Percentiles rank a stretch among this genome's conserved stretches.
phyloP scores from a whole-genome alignment of 2,113 vertebrate species.

The Ammodytes dubius region DNA sequence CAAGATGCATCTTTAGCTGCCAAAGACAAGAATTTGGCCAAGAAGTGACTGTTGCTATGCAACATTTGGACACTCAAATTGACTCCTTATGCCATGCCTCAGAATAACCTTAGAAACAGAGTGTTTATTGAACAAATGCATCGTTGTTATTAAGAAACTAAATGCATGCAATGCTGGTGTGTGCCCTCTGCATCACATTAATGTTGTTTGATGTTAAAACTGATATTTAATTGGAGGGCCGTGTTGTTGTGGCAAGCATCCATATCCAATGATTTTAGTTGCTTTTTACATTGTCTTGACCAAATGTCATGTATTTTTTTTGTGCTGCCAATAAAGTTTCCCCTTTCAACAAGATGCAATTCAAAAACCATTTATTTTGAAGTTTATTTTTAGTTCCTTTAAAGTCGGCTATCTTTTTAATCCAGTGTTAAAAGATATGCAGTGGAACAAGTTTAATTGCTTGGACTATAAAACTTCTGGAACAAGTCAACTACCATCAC shows the following conservation, averaged over 20 bases:
- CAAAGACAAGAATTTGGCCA: constrained; percentile 41
- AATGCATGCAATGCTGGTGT: background rate
- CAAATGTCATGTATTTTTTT: background rate
- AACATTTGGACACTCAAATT: constrained; percentile 56
- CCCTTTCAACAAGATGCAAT: background rate
- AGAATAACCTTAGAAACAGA: constrained; percentile 44
- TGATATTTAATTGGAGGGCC: background rate
- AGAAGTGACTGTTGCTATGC: constrained; percentile 69
- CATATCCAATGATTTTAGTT: constrained; percentile 22
- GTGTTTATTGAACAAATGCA: background rate
- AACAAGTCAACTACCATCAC: background rate
- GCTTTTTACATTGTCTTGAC: background rate
- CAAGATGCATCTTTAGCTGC: constrained; percentile 53
- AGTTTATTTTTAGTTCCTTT: background rate
- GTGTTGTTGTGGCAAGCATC: constrained; percentile 22
- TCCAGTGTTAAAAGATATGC: background rate
- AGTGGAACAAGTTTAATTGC: background rate
- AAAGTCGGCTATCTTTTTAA: background rate
- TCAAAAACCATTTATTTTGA: background rate
- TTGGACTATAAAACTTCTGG: background rate
- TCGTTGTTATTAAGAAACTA: background rate
- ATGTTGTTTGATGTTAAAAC: background rate
- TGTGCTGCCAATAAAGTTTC: background rate
- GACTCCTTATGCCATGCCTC: constrained; percentile 34
- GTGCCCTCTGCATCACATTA: background rate